Evolutionary conservation across 2,888 invertebrate genomes (phyloP).

Genomic region (Pachycephus smyrnensis): DNA sequence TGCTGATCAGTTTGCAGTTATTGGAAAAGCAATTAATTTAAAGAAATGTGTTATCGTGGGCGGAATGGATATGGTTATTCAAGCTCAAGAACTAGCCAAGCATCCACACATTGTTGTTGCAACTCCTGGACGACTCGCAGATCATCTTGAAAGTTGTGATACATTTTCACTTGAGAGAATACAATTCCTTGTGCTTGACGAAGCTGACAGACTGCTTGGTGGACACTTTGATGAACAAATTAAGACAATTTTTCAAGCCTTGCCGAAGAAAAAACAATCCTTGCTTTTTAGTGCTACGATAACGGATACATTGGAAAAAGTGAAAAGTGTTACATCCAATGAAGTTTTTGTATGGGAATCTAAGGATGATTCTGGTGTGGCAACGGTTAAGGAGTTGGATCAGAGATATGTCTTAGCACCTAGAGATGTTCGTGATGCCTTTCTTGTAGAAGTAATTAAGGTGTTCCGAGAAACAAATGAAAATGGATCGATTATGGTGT

Average conservation of each 20-base stretch:
- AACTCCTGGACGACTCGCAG: conserved; percentile 95
- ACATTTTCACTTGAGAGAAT: conserved; percentile 84
- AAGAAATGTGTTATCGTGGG: conserved; percentile 92
- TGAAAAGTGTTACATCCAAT: conserved; percentile 73
- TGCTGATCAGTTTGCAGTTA: conserved; percentile 92
- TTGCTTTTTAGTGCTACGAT: conserved; percentile 96
- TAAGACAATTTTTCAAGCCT: conserved; percentile 79
- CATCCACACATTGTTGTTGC: conserved; percentile 96
- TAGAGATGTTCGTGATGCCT: conserved; percentile 91
- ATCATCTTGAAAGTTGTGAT: conserved; percentile 90
- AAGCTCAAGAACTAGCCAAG: conserved; percentile 84
- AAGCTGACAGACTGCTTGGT: conserved; percentile 90
- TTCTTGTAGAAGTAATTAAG: conserved; percentile 85
- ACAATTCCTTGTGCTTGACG: conserved; percentile 92
- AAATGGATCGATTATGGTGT: conserved; percentile 90
- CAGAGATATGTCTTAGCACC: conserved; percentile 94
- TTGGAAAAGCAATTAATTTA: conserved; percentile 89
- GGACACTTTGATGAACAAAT: conserved; percentile 88
- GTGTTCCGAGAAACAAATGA: conserved; percentile 80
- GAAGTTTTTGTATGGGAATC: conserved; percentile 70
- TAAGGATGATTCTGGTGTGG: conserved; percentile 76
- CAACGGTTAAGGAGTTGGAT: conserved; percentile 90
- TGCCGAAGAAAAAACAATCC: conserved; percentile 87
- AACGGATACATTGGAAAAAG: conserved; percentile 82
- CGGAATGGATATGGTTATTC: conserved; percentile 91